A percentile compares a stretch with the other conserved stretches of the same genome.
phyloP scores from a whole-genome alignment of 2,113 vertebrate genomes.

The Chelonoidis abingdonii region DNA sequence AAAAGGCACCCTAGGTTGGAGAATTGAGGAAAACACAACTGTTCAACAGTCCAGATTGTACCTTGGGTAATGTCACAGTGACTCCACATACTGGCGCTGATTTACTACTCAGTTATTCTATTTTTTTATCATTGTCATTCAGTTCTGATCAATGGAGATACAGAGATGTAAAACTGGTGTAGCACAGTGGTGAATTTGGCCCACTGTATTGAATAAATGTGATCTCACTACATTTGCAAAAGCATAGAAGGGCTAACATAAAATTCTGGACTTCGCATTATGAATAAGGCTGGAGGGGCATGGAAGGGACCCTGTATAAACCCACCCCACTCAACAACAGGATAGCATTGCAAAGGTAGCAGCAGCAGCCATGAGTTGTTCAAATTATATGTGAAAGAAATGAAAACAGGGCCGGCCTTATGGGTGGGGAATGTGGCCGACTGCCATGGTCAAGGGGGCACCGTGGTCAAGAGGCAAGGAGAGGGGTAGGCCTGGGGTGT shows the following conservation, averaged over 20 bases:
- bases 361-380: background rate
- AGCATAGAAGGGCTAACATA: background rate
- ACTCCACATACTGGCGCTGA: constrained; percentile 5
- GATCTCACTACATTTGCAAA: background rate
- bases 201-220: background rate
- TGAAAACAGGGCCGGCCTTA: background rate
- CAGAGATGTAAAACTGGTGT: background rate
- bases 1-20: too few relatives aligned
- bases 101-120: constrained; percentile 19
- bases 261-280: constrained; percentile 19
- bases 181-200: constrained; percentile 6
- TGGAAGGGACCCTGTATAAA: background rate
- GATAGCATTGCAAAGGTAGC: background rate
- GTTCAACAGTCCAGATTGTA: too few relatives aligned
- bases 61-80: background rate
- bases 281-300: background rate
- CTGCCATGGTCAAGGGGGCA: too few relatives aligned
- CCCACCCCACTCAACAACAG: background rate
- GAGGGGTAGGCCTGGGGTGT: too few relatives aligned
- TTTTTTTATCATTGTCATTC: constrained; percentile 4
- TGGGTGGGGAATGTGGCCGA: too few relatives aligned
- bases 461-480: too few relatives aligned
- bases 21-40: too few relatives aligned
- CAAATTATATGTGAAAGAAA: constrained; percentile 4
- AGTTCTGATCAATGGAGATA: background rate